Evolutionary conservation across 2,888 invertebrate species (phyloP).

Genomic region (Amorpha juglandis): DNA sequence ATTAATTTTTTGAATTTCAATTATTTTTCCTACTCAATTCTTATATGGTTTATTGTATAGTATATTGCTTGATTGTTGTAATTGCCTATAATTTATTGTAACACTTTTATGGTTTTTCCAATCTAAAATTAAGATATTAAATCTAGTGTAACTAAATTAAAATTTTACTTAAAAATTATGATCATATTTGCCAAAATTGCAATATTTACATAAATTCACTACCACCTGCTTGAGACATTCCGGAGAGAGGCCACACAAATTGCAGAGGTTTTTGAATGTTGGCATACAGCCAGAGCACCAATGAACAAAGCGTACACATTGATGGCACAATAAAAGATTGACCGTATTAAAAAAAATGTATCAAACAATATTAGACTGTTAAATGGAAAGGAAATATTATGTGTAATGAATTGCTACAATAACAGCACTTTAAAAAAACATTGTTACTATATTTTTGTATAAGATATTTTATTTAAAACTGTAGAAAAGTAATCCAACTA

Average conservation of each 20-base stretch:
- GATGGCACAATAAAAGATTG: slow-evolving; percentile 18
- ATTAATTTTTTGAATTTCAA: no score
- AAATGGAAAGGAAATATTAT: not conserved
- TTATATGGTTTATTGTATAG: no score
- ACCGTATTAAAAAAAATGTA: slow-evolving; percentile 3
- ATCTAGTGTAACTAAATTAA: no score
- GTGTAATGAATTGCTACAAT: not conserved
- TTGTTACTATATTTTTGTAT: not conserved
- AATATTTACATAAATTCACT: slow-evolving; percentile 1
- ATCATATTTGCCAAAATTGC: not conserved
- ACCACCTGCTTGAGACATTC: slow-evolving; percentile 17
- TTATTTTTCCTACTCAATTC: no score
- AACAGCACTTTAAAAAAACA: not conserved
- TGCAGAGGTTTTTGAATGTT: slow-evolving; percentile 10
- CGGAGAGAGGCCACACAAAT: slow-evolving; percentile 9
- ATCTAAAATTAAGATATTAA: no score
- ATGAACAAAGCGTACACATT: slow-evolving; percentile 12
- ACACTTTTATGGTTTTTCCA: no score
- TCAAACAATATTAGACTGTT: not conserved
- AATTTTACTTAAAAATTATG: not conserved
- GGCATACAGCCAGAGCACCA: slow-evolving; percentile 11
- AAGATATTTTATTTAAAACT: not conserved
- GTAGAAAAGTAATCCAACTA: not conserved
- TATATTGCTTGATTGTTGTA: no score
- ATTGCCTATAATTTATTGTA: no score